phyloP scores from a whole-genome alignment of 2,113 vertebrate genomes.

The Axis porcinus region DNA sequence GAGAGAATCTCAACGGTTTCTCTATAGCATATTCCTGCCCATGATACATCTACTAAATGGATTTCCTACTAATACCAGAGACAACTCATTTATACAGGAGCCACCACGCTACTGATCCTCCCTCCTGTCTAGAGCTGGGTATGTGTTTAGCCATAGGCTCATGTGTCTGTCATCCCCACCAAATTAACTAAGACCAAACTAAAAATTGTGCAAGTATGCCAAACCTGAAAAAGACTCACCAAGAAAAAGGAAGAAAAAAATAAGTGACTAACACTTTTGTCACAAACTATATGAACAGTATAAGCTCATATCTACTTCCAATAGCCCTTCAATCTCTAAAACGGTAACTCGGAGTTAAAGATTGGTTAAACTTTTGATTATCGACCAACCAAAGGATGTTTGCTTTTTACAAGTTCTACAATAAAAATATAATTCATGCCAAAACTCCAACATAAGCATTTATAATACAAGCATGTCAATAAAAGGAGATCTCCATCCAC shows the following conservation, averaged over 20 bases:
- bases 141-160: background rate
- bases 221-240: background rate
- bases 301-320: background rate
- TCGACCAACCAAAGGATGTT: background rate
- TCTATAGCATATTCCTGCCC: background rate
- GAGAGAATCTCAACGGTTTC: background rate
- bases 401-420: background rate
- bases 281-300: background rate
- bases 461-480: background rate
- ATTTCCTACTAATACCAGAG: background rate
- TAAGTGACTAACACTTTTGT: background rate
- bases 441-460: background rate
- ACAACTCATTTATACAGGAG: background rate
- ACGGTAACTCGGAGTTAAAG: background rate
- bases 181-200: slow-evolving; percentile 6
- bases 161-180: background rate
- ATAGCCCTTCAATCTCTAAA: background rate
- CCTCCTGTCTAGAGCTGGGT: background rate
- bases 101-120: background rate
- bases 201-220: background rate
- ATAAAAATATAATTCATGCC: background rate
- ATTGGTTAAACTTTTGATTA: background rate
- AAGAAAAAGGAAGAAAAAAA: background rate
- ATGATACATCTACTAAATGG: background rate
- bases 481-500: background rate